phyloP scores from a whole-genome alignment of 2,113 vertebrate genomes.

The Mormoops blainvillei region DNA sequence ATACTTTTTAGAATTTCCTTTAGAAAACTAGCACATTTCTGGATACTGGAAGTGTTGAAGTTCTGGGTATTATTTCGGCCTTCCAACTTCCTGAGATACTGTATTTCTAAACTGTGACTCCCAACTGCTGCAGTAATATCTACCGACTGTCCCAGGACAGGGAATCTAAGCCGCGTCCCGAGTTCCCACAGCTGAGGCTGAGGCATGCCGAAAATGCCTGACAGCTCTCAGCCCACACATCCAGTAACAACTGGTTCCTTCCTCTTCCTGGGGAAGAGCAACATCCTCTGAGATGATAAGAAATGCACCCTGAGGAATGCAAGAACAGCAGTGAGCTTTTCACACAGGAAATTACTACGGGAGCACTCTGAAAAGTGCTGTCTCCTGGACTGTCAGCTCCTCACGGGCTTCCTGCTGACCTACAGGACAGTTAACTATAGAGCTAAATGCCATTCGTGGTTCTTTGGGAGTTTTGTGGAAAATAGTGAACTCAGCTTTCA shows the following conservation, averaged over 20 bases:
- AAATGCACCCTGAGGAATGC: conserved; percentile 82
- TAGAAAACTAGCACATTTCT: conserved; percentile 67
- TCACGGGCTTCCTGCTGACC: conserved; percentile 81
- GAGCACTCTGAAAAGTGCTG: conserved; percentile 75
- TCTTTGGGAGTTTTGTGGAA: conserved; percentile 40
- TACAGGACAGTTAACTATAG: conserved; percentile 65
- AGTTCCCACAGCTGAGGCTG: conserved; percentile 82
- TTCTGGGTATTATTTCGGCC: conserved; percentile 76
- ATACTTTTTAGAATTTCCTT: conserved; percentile 50
- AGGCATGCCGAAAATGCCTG: conserved; percentile 80
- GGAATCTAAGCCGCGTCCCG: conserved; percentile 70
- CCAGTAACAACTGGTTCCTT: conserved; percentile 83
- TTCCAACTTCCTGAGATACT: conserved; percentile 71
- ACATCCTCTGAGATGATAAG: conserved; percentile 82
- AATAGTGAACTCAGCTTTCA: conserved; percentile 58
- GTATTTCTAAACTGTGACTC: conserved; percentile 53
- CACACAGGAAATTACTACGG: conserved; percentile 83
- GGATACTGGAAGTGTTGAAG: conserved; percentile 55
- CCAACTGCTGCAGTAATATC: conserved; percentile 31
- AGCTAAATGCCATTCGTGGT: conserved; percentile 68
- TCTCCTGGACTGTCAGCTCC: conserved; percentile 72
- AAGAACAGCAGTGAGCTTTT: conserved; percentile 77
- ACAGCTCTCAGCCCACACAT: conserved; percentile 80
- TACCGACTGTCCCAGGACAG: conserved; percentile 3
- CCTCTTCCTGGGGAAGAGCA: conserved; percentile 87